These are phyloP conservation scores for Hirtodrosophila confusa DNA, from an alignment of 2,888 invertebrate species.

Conservation along the genomic window DNA sequence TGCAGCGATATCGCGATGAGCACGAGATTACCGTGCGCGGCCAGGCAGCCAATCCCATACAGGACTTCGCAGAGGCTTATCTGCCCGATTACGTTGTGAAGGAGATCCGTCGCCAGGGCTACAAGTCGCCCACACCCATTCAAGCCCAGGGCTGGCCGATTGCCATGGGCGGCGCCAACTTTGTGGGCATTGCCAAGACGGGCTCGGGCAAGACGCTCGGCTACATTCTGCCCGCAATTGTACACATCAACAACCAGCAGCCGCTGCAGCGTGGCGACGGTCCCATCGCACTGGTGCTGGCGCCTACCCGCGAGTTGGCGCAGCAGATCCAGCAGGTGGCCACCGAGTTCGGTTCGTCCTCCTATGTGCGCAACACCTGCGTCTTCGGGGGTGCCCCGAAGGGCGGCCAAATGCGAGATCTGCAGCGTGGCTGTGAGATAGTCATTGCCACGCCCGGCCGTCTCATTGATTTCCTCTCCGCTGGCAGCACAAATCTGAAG, in stretches of 20 bases:
- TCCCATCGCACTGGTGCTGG: conserved; percentile 92
- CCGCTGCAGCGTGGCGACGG: conserved; percentile 91
- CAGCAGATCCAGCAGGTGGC: conserved; percentile 94
- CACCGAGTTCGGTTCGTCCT: conserved; percentile 91
- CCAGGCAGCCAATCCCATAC: conserved; percentile 90
- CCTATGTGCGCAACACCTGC: conserved; percentile 92
- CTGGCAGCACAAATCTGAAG: conserved; percentile 89
- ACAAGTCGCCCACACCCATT: conserved; percentile 91
- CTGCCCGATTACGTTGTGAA: conserved; percentile 90
- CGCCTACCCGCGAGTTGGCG: conserved; percentile 91
- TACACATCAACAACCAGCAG: conserved; percentile 93
- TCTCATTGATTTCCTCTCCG: conserved; percentile 93
- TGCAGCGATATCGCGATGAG: conserved; percentile 88
- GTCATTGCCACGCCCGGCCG: conserved; percentile 97
- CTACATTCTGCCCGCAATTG: conserved; percentile 93
- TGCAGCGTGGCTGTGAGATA: conserved; percentile 93
- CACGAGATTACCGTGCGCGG: conserved; percentile 92
- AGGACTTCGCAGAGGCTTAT: conserved; percentile 91
- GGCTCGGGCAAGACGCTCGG: conserved; percentile 92
- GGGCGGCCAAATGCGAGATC: conserved; percentile 89
- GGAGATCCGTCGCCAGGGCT: conserved; percentile 88
- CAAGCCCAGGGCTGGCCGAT: conserved; percentile 96
- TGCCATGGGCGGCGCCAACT: conserved; percentile 91
- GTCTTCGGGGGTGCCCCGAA: conserved; percentile 96
- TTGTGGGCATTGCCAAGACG: conserved; percentile 94